A percentile compares a stretch with the other conserved stretches of the same genome.
phyloP scores from a whole-genome alignment of 2,888 invertebrate genomes.

The Ectemnius continuus region DNA sequence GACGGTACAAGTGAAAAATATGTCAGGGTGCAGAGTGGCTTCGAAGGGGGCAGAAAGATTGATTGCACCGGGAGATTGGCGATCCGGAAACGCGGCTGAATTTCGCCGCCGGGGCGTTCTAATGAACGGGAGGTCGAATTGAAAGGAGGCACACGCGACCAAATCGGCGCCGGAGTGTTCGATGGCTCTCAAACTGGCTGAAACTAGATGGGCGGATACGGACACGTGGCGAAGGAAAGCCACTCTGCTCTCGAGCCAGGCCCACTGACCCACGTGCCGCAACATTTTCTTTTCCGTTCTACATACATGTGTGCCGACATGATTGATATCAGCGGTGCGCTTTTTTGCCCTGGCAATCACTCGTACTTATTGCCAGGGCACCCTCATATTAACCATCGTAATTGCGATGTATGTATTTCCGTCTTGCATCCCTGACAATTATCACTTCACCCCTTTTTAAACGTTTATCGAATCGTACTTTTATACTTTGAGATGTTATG shows the following conservation, averaged over 20 bases:
- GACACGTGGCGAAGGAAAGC: constrained; percentile 68
- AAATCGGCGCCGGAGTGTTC: constrained; percentile 51
- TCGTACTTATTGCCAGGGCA: background rate
- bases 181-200: constrained; percentile 70
- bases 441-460: no score
- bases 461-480: background rate
- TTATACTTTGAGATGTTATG: no score
- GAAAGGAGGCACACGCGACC: constrained; percentile 61
- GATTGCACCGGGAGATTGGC: constrained; percentile 58
- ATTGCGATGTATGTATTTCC: constrained; percentile 2
- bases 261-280: constrained; percentile 59
- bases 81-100: constrained; percentile 48
- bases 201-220: constrained; percentile 66
- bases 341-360: background rate
- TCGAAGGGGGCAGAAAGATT: constrained; percentile 47
- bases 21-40: background rate
- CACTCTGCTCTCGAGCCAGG: constrained; percentile 31
- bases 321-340: constrained; percentile 55
- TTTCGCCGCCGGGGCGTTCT: constrained; percentile 60
- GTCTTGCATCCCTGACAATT: background rate
- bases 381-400: background rate
- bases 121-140: constrained; percentile 65
- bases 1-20: constrained; percentile 22
- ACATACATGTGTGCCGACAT: constrained; percentile 48
- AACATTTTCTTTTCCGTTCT: constrained; percentile 52